phyloP scores from a whole-genome alignment of 2,797 vertebrate species.

The Uromys caudimaculatus region DNA sequence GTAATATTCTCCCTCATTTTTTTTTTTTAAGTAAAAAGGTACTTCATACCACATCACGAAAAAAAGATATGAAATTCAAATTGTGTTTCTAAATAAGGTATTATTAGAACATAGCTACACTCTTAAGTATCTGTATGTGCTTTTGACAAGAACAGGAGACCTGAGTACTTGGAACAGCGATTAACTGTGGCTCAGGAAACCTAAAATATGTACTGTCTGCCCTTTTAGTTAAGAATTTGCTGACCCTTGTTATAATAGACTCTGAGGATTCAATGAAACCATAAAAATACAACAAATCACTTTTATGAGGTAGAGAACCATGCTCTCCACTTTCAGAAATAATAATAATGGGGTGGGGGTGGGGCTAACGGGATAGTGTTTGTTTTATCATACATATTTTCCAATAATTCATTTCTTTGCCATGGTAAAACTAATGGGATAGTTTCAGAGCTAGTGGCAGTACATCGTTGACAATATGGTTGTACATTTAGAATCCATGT shows the following conservation, averaged over 20 bases:
- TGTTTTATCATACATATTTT: slow-evolving; percentile 46
- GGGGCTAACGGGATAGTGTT: slow-evolving; percentile 27
- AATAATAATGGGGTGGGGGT: slow-evolving; percentile 32
- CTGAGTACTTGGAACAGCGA: not conserved
- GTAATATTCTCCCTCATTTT: not conserved
- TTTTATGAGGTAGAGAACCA: slow-evolving; percentile 54
- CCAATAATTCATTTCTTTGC: slow-evolving; percentile 37
- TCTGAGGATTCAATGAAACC: slow-evolving; percentile 49
- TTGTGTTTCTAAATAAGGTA: slow-evolving; percentile 56
- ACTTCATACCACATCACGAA: not conserved
- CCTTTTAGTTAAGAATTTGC: slow-evolving; percentile 54
- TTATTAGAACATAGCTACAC: not conserved
- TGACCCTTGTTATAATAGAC: slow-evolving; percentile 44
- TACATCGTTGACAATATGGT: slow-evolving; percentile 26
- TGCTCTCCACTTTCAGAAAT: slow-evolving; percentile 51
- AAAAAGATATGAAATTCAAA: slow-evolving; percentile 43
- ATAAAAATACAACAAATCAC: slow-evolving; percentile 43
- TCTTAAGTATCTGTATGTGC: not conserved
- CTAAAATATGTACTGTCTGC: slow-evolving; percentile 59
- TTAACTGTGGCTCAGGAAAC: not conserved
- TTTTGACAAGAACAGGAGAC: not conserved
- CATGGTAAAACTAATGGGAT: slow-evolving; percentile 45
- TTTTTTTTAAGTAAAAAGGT: slow-evolving; percentile 32
- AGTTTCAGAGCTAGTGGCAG: slow-evolving; percentile 42
- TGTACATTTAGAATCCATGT: slow-evolving; percentile 30